These are phyloP conservation scores for Cyanoramphus novaezelandiae DNA, from an alignment of 2,113 vertebrate species.

Conservation along the genomic window DNA sequence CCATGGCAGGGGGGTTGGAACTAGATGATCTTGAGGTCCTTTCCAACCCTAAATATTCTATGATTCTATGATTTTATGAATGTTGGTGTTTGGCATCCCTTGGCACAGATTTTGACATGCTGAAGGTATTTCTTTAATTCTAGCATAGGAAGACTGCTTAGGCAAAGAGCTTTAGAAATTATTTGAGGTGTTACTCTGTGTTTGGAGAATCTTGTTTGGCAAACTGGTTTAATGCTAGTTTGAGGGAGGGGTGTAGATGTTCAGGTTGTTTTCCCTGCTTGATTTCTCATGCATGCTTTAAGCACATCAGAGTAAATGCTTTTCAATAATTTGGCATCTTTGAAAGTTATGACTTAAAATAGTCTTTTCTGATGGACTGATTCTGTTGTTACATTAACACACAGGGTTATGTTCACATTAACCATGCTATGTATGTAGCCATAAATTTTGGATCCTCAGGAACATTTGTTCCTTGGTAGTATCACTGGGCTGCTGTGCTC, in stretches of 20 bases:
- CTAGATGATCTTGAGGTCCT: too few relatives aligned
- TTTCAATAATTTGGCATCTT: neutral
- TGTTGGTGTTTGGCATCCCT: neutral
- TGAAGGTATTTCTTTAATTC: neutral
- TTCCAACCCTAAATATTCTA: too few relatives aligned
- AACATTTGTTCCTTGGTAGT: neutral
- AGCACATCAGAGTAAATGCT: neutral
- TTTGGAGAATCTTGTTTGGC: neutral
- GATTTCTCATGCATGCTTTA: neutral
- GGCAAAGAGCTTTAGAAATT: neutral
- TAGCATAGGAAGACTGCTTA: neutral
- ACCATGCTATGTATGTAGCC: neutral
- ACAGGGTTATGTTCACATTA: neutral
- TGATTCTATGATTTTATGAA: neutral
- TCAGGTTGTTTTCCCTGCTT: neutral
- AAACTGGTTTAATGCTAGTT: neutral
- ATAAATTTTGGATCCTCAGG: neutral
- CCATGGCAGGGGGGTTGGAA: too few relatives aligned
- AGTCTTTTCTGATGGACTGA: neutral
- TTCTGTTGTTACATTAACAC: neutral
- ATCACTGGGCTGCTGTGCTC: neutral
- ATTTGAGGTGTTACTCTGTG: neutral
- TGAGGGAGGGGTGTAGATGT: neutral
- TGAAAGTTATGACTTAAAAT: neutral
- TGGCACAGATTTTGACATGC: neutral